Evolutionary conservation across 1,140 invertebrate species (phyloP).

Genomic region (Palaemon carinicauda): DNA sequence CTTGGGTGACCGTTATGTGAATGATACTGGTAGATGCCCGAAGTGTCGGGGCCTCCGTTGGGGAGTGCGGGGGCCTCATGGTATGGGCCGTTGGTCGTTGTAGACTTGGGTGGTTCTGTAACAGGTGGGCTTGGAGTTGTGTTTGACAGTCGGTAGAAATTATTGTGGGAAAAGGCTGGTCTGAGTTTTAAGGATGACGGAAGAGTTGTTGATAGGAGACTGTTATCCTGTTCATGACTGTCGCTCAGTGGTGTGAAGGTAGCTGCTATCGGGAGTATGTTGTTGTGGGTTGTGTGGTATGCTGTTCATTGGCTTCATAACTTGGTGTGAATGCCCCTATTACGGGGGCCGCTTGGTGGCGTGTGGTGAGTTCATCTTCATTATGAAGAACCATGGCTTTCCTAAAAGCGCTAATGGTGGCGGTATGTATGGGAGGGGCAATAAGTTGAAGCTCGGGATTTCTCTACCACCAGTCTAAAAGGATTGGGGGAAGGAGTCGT

Average conservation of each 20-base stretch:
- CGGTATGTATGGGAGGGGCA: not conserved
- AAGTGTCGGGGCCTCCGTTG: not conserved
- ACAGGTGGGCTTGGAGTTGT: not conserved
- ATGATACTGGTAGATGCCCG: constrained; percentile 20
- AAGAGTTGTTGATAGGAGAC: no score
- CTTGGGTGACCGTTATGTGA: not conserved
- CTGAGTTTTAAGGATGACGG: not conserved
- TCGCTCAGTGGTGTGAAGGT: no score
- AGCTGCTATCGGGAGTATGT: no score
- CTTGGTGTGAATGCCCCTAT: not conserved
- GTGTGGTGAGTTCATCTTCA: not conserved
- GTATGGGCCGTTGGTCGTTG: constrained; percentile 33
- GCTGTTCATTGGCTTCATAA: no score
- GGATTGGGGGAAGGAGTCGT: constrained; percentile 32
- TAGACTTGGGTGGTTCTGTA: not conserved
- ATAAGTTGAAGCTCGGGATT: constrained; percentile 15
- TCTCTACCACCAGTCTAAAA: constrained; percentile 35
- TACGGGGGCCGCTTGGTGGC: no score
- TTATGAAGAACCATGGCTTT: not conserved
- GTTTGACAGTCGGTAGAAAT: not conserved
- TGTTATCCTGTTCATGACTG: no score
- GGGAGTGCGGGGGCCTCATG: constrained; percentile 16
- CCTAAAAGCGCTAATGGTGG: not conserved
- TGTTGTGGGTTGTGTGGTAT: no score
- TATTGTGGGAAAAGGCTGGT: not conserved